Evolutionary conservation across 2,888 invertebrate species (phyloP), one percentile per base, ranked within the genome.

Genomic region (Hemistola chrysoprasaria): DNA sequence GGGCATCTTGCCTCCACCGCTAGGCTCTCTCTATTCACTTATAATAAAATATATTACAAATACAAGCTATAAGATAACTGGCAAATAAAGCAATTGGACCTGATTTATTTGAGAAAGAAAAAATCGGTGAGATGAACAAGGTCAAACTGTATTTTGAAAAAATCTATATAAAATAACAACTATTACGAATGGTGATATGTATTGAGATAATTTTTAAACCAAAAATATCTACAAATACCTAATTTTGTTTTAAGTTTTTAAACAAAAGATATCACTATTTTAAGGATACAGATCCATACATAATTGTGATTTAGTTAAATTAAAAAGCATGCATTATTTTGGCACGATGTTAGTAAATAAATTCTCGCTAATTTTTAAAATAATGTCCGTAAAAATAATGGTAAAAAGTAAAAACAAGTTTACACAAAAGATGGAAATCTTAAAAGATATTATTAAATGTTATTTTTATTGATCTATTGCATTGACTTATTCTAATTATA

Each of bases 1-100:
- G 4, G 41, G 54, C 38, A 37, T 57, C 76, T 85, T 87, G 86
- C 86, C 86, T 76, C 61, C 41, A 56, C 66, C 76, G 86, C 85
- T 86, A 87, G 83, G 85, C 73, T 59, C 50, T 59, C 52, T 36
- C 36, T 46, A 51, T 59, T 51, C 25, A 46, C 42, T 40, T 48
- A 54, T 36, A 42, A 51, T 56, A 59, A 53, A 65, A 58, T 61
- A 54, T 36, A 42, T 50, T 56, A 59, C 53, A 65, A 58, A 60
- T 63, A 70, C 58, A 58, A 61, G 45, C 59, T 65, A 66, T 53
- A 59, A 47, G 54, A 59, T 21, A 40, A 27, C 8, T 37, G 33
- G 29, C 38, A 32, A 28, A 37, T 27, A 37, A 21, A 32, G 16
- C 35, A 27, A 29, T 22, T 34, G 8, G 22, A n/a, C 16, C 27